A percentile compares a stretch with the other conserved stretches of the same genome.
These are phyloP conservation scores for Calyptommatus sinebrachiatus DNA, from an alignment of 2,113 vertebrate genomes.

Conservation along the genomic window DNA sequence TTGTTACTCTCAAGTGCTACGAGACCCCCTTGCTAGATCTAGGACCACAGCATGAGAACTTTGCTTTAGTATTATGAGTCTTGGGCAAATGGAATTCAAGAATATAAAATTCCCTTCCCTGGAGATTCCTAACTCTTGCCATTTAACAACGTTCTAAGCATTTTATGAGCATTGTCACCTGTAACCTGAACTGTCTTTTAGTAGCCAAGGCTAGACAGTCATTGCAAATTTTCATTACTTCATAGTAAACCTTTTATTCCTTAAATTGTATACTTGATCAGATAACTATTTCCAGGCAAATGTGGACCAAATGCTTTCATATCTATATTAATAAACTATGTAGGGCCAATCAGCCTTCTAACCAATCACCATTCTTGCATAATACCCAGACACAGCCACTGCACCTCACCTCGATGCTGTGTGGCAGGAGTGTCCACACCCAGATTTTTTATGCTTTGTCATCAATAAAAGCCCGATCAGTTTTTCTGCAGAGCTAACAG, in stretches of 20 bases:
- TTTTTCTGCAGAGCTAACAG: background rate
- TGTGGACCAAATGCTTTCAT: background rate
- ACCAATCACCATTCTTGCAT: no score
- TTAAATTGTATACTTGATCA: background rate
- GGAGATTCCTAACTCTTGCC: background rate
- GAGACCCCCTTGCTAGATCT: no score
- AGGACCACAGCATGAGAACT: no score
- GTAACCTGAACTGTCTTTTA: background rate
- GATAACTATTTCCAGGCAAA: background rate
- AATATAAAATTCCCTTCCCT: background rate
- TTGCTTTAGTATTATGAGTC: background rate
- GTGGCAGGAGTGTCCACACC: no score
- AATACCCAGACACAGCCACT: no score
- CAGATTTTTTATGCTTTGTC: no score
- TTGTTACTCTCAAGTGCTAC: no score
- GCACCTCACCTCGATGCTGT: no score
- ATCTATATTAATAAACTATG: conserved; percentile 8
- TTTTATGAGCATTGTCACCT: background rate
- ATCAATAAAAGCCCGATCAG: background rate
- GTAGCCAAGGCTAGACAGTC: background rate
- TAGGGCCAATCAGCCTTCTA: no score
- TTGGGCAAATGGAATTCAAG: background rate
- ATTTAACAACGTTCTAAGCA: background rate
- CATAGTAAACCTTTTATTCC: background rate
- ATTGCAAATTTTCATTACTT: background rate